Conservation (phyloP, 2,113 vertebrate species). For the Hemicordylus capensis region DNA sequence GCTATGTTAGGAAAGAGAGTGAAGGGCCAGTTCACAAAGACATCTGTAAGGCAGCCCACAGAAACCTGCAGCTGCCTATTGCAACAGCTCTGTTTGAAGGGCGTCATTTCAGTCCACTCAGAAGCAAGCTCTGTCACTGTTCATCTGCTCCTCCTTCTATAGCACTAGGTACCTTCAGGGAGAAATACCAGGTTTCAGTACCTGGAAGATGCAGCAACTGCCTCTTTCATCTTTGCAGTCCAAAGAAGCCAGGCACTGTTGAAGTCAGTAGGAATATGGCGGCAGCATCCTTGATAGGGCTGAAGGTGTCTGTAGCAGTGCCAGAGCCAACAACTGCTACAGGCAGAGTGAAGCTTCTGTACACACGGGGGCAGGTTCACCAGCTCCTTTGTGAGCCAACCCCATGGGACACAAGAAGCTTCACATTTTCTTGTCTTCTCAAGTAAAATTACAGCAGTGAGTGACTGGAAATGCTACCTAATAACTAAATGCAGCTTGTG, state of each 20-base stretch:
- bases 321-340: neutral
- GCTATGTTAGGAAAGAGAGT: neutral
- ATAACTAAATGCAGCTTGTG: too few species aligned
- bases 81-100: too few species aligned
- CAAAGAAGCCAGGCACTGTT: neutral
- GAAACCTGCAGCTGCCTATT: neutral
- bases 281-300: too few species aligned
- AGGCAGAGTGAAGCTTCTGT: neutral
- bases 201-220: neutral
- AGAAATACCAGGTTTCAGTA: neutral
- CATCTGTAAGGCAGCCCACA: neutral
- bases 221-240: neutral
- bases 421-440: neutral
- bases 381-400: neutral
- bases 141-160: neutral
- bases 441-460: neutral
- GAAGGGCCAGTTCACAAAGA: neutral
- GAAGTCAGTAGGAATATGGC: neutral
- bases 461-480: too few species aligned
- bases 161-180: neutral
- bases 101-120: neutral
- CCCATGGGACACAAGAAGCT: neutral
- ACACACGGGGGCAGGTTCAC: neutral
- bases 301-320: neutral
- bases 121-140: neutral